Percentiles rank a stretch among this genome's conserved stretches.
These are phyloP conservation scores for Aporophyla lueneburgensis DNA, from an alignment of 2,888 invertebrate species.

Conservation along the genomic window DNA sequence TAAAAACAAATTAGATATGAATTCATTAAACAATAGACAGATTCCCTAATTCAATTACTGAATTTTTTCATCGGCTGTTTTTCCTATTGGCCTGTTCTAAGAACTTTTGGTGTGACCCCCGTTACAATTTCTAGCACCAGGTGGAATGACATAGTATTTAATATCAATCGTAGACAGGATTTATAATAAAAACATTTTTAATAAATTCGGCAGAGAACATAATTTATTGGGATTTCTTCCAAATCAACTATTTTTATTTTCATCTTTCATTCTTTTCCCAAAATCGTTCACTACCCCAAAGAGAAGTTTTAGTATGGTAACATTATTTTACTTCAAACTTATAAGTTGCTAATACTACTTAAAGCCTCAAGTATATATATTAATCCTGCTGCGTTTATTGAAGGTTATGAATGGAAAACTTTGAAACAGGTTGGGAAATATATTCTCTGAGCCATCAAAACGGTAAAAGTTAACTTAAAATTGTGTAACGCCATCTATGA, in stretches of 20 bases:
- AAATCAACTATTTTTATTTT: neutral
- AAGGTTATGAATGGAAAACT: neutral
- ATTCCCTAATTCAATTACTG: too few relatives aligned
- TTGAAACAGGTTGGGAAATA: neutral
- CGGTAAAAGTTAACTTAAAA: neutral
- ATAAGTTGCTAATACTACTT: neutral
- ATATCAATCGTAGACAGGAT: too few relatives aligned
- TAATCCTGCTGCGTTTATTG: neutral
- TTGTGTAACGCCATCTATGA: conserved; percentile 55
- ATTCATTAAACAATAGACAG: too few relatives aligned
- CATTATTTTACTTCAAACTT: neutral
- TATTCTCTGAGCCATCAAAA: neutral
- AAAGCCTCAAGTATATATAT: neutral
- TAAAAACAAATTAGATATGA: too few relatives aligned
- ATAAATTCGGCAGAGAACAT: too few relatives aligned
- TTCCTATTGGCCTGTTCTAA: too few relatives aligned
- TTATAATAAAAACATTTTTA: too few relatives aligned
- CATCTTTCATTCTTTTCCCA: neutral
- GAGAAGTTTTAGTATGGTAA: neutral
- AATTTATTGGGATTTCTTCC: neutral
- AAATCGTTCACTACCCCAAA: neutral
- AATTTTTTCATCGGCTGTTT: too few relatives aligned
- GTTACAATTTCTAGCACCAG: too few relatives aligned
- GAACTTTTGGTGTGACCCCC: too few relatives aligned
- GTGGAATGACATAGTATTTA: too few relatives aligned